Base-by-base conservation (phyloP, 2,797 vertebrate genomes). In the Acanthopagrus latus region DNA sequence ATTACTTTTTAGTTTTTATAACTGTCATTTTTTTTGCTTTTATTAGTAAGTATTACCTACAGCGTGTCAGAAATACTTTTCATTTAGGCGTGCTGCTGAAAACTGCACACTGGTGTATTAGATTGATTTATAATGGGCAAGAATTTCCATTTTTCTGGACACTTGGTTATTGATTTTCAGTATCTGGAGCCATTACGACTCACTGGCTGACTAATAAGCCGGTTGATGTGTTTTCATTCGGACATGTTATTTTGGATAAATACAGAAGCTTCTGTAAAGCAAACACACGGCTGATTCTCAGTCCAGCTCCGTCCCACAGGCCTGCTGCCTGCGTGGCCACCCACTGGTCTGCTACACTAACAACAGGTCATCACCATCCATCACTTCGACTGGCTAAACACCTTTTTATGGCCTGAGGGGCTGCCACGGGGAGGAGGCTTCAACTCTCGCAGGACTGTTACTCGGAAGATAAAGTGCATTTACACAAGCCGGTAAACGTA, bases 331-430 rank as follows among this genome's bases (percentile, higher is more conserved):
- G 57, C 51, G 65, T 23, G 74, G 48, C 71, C 74, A 77, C 55
- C 78, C 82, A 73, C 81, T 69, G 69, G 59, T 65, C 54, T 58
- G 82, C 46, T 79, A 23, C 82, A 63, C 64, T 64, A 86, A 78
- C 85, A 33, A 74, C 75, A 54, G 70, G 23, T 74, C 86, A 76
- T 92, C 82, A 78, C 65, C 84, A 86, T 91, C 91, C 90, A 93
- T 90, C 88, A 90, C 43, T 69, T 43, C 14, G 74, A 92, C 84
- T 70, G 81, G 74, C 71, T 85, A 84, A 91, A 88, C 81, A 80
- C 80, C 78, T 81, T 87, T 91, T 86, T 85, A 90, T 85, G 83
- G 83, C 73, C 58, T 9, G 38, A 55, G 84, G 71, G 62, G 55
- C 74, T 48, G 80, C 79, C 73, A 47, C 78, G 75, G 72, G 44